Percentiles rank a stretch among this genome's conserved stretches.
phyloP scores from a whole-genome alignment of 2,797 vertebrate genomes.

The Lindbergichthys nudifrons region DNA sequence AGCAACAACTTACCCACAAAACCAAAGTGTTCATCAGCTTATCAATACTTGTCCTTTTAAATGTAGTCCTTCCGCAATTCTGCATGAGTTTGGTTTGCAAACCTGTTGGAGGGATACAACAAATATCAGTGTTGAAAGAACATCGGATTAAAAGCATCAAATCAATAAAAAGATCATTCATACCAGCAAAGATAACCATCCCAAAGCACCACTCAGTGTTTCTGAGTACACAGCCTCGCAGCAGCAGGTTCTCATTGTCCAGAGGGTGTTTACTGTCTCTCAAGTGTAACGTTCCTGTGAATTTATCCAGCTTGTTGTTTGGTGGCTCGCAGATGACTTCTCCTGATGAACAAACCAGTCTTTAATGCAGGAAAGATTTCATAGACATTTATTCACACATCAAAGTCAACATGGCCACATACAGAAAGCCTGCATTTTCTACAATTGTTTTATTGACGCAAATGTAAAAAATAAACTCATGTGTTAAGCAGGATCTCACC shows the following conservation, averaged over 20 bases:
- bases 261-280: conserved; percentile 84
- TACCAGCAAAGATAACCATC: conserved; percentile 90
- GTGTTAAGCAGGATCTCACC: conserved; percentile 77
- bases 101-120: conserved; percentile 56
- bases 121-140: neutral
- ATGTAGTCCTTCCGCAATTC: conserved; percentile 88
- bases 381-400: neutral
- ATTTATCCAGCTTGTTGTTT: conserved; percentile 90
- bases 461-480: neutral
- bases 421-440: neutral
- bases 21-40: conserved; percentile 91
- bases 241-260: conserved; percentile 86
- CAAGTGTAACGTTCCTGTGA: conserved; percentile 86
- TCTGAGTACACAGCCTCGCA: conserved; percentile 88
- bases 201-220: conserved; percentile 92
- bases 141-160: neutral
- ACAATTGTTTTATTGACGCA: neutral
- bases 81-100: conserved; percentile 93
- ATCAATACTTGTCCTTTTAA: conserved; percentile 92
- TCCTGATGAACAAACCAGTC: conserved; percentile 68
- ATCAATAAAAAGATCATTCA: conserved; percentile 48
- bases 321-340: conserved; percentile 89
- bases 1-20: conserved; percentile 85
- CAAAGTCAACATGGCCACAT: neutral
- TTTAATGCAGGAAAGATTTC: neutral